Conservation (phyloP, 1,140 invertebrate species). For the Spodoptera frugiperda region DNA sequence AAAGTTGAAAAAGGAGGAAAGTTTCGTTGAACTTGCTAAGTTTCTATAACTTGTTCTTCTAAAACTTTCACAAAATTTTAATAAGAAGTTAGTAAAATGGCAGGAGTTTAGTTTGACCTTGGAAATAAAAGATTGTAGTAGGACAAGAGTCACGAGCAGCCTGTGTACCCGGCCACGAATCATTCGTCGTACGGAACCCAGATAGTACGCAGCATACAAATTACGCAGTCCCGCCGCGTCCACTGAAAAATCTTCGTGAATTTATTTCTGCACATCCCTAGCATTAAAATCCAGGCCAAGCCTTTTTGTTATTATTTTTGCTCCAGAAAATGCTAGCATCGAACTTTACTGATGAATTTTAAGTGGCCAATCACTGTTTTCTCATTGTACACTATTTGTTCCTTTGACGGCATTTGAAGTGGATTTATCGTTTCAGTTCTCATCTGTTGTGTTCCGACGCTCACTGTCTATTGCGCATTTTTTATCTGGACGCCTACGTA, state of each 20-base stretch:
- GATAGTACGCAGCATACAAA: constrained; percentile 55
- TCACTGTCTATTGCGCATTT: neutral
- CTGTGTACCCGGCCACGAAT: neutral
- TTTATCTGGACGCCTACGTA: neutral
- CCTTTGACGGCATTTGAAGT: constrained; percentile 21
- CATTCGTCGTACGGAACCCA: neutral
- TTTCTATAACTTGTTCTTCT: too few relatives aligned
- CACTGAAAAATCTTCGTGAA: constrained; percentile 71
- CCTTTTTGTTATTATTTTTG: constrained; percentile 66
- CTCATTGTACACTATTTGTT: constrained; percentile 33
- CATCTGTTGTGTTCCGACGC: neutral
- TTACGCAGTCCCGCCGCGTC: constrained; percentile 65
- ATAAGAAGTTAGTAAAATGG: too few relatives aligned
- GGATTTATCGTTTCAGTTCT: constrained; percentile 14
- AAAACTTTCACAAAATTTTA: too few relatives aligned
- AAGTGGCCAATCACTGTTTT: constrained; percentile 44
- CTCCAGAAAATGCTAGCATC: constrained; percentile 49
- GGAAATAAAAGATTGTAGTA: too few relatives aligned
- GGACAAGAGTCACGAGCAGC: neutral
- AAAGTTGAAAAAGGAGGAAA: too few relatives aligned
- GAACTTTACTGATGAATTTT: constrained; percentile 47
- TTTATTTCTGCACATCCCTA: constrained; percentile 65
- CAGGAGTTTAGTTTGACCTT: too few relatives aligned
- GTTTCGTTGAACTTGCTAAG: too few relatives aligned
- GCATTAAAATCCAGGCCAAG: constrained; percentile 62